These are phyloP conservation scores for Eupsilia transversa DNA, from an alignment of 2,888 invertebrate genomes.

Conservation along the genomic window DNA sequence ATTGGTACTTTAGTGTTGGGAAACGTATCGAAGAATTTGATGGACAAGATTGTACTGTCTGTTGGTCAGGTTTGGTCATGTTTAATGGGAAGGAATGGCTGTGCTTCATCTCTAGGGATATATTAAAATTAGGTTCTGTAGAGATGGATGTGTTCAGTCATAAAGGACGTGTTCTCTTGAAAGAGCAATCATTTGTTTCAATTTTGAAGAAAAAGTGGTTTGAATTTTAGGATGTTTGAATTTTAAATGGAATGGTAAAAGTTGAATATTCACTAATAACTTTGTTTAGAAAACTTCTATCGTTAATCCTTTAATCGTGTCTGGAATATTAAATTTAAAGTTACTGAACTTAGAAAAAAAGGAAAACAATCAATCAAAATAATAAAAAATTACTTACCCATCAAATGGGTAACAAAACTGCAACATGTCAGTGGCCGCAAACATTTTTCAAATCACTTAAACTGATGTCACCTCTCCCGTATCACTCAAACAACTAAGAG, in stretches of 20 bases:
- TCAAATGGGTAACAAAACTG: neutral
- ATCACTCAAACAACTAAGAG: constrained; percentile 78
- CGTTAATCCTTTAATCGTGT: neutral
- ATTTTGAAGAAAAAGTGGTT: neutral
- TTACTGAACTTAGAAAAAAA: neutral
- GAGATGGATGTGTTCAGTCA: neutral
- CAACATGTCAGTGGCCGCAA: neutral
- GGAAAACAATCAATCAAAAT: too few species aligned
- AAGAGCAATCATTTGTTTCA: constrained; percentile 2
- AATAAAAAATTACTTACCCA: too few species aligned
- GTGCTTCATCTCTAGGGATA: constrained; percentile 16
- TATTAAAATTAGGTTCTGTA: constrained; percentile 6
- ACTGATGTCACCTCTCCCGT: constrained; percentile 69
- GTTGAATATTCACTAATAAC: neutral
- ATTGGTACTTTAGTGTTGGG: constrained; percentile 85
- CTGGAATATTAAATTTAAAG: neutral
- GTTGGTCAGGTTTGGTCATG: constrained; percentile 15
- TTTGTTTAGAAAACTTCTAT: neutral
- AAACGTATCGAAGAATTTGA: constrained; percentile 63
- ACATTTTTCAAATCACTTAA: constrained; percentile 45
- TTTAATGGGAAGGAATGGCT: constrained; percentile 43
- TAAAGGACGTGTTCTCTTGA: neutral
- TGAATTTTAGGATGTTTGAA: neutral
- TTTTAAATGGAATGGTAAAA: neutral
- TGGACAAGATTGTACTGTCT: constrained; percentile 30